phyloP scores from a whole-genome alignment of 1,140 invertebrate species.

The Pomacea maculata region DNA sequence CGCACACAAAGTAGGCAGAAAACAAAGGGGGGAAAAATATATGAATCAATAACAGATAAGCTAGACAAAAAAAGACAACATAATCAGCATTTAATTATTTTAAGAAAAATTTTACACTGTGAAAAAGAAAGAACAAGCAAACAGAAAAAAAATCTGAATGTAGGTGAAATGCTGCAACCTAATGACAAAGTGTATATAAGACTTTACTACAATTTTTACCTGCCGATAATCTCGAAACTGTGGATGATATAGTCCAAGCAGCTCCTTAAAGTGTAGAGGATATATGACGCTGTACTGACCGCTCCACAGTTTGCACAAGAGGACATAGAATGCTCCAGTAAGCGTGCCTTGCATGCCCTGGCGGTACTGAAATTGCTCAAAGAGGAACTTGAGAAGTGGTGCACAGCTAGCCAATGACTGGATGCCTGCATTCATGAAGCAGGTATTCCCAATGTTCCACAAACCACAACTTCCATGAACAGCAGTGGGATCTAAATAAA shows the following conservation, averaged over 20 bases:
- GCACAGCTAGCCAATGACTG: conserved; percentile 70
- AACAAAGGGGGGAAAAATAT: too few species aligned
- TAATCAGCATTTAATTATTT: too few species aligned
- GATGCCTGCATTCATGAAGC: conserved; percentile 78
- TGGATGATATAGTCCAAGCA: conserved; percentile 72
- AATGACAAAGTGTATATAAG: not conserved
- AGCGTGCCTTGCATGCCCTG: conserved; percentile 47
- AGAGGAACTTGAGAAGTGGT: conserved; percentile 70
- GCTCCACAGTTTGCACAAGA: conserved; percentile 74
- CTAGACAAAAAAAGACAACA: too few species aligned
- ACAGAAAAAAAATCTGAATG: too few species aligned
- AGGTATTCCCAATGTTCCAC: conserved; percentile 76
- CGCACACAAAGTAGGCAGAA: too few species aligned
- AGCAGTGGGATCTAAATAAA: conserved; percentile 51
- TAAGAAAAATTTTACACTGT: too few species aligned
- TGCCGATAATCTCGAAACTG: conserved; percentile 72
- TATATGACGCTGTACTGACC: conserved; percentile 71
- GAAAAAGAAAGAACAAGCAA: too few species aligned
- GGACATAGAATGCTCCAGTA: conserved; percentile 68
- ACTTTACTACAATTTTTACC: conserved; percentile 36
- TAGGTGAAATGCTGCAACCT: too few species aligned
- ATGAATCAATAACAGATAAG: too few species aligned
- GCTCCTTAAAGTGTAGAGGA: conserved; percentile 73
- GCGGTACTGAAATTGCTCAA: conserved; percentile 58
- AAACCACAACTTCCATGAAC: conserved; percentile 74